Evolutionary conservation across 1,140 invertebrate species (phyloP).

Genomic region (Drosophila pectinifera): DNA sequence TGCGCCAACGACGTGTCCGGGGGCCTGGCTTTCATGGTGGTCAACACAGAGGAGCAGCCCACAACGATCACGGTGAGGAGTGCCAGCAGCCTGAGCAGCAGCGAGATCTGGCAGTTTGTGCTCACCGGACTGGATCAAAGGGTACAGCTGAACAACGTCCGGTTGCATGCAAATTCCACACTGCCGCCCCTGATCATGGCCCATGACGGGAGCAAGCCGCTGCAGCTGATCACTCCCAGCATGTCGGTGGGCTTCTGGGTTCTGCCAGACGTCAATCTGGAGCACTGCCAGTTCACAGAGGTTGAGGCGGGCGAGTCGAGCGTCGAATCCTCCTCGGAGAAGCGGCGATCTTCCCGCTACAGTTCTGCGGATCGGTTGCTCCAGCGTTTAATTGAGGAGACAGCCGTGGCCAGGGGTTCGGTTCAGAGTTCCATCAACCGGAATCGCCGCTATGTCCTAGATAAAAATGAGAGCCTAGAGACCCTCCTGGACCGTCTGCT

Average conservation of each 20-base stretch:
- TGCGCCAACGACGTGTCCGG: slow-evolving; percentile 78
- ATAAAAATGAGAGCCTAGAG: slow-evolving; percentile 45
- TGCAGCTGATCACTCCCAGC: slow-evolving; percentile 72
- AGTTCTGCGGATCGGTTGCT: slow-evolving; percentile 75
- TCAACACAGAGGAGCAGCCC: slow-evolving; percentile 72
- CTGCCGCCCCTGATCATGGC: slow-evolving; percentile 61
- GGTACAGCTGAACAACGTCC: slow-evolving; percentile 66
- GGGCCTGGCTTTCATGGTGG: slow-evolving; percentile 78
- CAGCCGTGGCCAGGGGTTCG: slow-evolving; percentile 55
- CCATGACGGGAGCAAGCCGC: slow-evolving; percentile 47
- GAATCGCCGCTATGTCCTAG: slow-evolving; percentile 64
- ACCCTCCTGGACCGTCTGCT: slow-evolving; percentile 45
- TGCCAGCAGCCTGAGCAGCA: slow-evolving; percentile 53
- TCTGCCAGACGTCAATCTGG: slow-evolving; percentile 69
- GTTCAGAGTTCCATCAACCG: slow-evolving; percentile 56
- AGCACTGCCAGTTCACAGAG: slow-evolving; percentile 79
- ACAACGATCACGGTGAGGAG: slow-evolving; percentile 66
- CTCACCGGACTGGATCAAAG: slow-evolving; percentile 57
- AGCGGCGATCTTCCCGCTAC: slow-evolving; percentile 34
- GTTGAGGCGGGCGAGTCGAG: slow-evolving; percentile 55
- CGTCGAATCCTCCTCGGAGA: slow-evolving; percentile 38
- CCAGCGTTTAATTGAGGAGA: slow-evolving; percentile 77
- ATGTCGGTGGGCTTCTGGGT: slow-evolving; percentile 82
- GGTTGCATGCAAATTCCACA: slow-evolving; percentile 61
- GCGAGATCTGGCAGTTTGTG: slow-evolving; percentile 77